Evolutionary conservation across 2,797 vertebrate genomes (phyloP).

Genomic region (Chaetophractus vellerosus): DNA sequence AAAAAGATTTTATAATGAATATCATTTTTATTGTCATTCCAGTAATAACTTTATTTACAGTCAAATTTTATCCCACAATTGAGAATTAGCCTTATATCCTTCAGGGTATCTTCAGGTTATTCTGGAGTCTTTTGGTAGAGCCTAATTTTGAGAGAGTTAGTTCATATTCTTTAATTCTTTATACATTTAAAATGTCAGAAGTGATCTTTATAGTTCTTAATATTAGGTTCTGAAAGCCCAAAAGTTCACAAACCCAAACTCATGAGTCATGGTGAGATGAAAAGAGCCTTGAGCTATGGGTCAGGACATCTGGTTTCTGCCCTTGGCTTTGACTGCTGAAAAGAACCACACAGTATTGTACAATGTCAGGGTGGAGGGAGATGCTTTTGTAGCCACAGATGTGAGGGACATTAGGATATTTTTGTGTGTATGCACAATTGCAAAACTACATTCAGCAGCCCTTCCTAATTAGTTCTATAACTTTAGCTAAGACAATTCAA

Average conservation of each 20-base stretch:
- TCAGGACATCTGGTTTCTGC: not conserved
- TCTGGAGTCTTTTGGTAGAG: not conserved
- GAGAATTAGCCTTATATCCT: not conserved
- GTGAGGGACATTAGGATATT: not conserved
- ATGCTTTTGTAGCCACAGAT: not conserved
- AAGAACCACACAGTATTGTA: not conserved
- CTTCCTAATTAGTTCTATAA: not conserved
- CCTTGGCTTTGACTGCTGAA: not conserved
- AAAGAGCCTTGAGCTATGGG: not conserved
- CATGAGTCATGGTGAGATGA: not conserved
- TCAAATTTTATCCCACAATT: not conserved
- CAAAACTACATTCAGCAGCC: not conserved
- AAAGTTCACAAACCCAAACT: not conserved
- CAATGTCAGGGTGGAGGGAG: not conserved
- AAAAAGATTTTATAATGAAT: not conserved
- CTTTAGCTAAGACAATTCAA: not conserved
- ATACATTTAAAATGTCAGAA: not conserved
- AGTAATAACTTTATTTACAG: not conserved
- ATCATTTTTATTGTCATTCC: not conserved
- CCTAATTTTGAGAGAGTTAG: slow-evolving; percentile 14
- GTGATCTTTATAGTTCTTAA: not conserved
- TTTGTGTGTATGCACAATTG: not conserved
- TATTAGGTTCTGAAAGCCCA: not conserved
- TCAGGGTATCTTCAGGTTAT: not conserved
- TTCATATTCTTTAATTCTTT: not conserved